Base-by-base conservation (phyloP, 2,113 vertebrate species). In the Oreochromis aureus region DNA sequence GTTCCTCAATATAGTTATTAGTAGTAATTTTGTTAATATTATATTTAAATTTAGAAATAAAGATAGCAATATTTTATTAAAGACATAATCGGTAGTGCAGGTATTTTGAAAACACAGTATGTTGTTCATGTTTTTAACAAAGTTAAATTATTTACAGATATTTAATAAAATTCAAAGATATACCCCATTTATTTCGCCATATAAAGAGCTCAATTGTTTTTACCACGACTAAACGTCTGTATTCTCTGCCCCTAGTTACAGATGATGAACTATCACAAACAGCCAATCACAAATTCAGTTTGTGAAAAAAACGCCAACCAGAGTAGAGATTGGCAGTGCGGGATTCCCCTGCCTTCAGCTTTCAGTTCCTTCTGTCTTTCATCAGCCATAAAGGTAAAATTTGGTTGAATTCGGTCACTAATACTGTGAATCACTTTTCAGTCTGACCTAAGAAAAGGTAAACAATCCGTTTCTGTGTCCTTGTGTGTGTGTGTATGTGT, bases 221-320 rank as follows among this genome's bases (percentile, higher is more conserved):
- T 24, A 34, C 18, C 44, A n/a, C 5, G 19, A 13, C 2, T 4
- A 2, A 18, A 81, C 4, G 2, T 22, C 2, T 2, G 2, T 24
- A 27, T 39, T n/a, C 18, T 69, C 71, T 88, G 32, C 39, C 30
- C n/a, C 9, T 90, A 55, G 89, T 61, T 90, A 89, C 92, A 63
- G 78, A 80, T 95, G 93, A 94, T 24, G 82, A 53, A 6, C 61
- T 19, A 79, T 6, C 16, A 12, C 0, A 1, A 80, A 4, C 71
- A 87, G 27, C 94, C 94, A 95, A 94, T 93, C 88, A 90, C 53
- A 89, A 86, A 86, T 24, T 32, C 1, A 3, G 4, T 6, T 44
- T 39, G 1, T n/a, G 1, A 18, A 41, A 84, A 59, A 73, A 76
- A 78, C 30, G 2, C 2, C 19, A 58, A n/a, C 3, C 16, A 19